These are phyloP conservation scores for Sebastes variabilis DNA, from an alignment of 2,797 vertebrate genomes.

Conservation along the genomic window DNA sequence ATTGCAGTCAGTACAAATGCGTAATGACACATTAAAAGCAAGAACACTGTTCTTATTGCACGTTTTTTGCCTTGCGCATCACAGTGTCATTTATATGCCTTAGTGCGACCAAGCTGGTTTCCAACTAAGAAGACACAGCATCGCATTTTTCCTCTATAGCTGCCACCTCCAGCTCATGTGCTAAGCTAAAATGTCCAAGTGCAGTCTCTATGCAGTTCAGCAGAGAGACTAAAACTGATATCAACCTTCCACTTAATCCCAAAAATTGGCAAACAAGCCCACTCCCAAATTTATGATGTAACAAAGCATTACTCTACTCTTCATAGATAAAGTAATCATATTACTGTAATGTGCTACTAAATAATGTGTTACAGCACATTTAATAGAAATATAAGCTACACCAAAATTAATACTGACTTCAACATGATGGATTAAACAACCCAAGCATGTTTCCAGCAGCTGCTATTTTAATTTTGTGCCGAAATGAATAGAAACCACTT, in stretches of 20 bases:
- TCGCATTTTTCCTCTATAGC: background rate
- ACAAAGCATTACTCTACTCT: background rate
- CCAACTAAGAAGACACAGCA: background rate
- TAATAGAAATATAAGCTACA: background rate
- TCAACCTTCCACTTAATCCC: too few relatives aligned
- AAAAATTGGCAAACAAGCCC: background rate
- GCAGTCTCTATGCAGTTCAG: background rate
- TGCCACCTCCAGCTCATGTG: background rate
- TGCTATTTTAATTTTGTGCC: background rate
- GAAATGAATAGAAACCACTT: background rate
- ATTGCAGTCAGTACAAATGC: too few relatives aligned
- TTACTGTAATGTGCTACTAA: background rate
- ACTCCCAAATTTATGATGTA: background rate
- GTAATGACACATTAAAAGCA: too few relatives aligned
- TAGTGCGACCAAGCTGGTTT: too few relatives aligned
- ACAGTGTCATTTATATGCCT: too few relatives aligned
- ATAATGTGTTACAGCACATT: background rate
- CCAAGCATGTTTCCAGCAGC: background rate
- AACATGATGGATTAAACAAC: background rate
- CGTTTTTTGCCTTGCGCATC: too few relatives aligned
- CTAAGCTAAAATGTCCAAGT: background rate
- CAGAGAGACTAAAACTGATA: background rate
- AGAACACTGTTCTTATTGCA: too few relatives aligned
- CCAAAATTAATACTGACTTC: background rate
- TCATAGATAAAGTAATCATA: background rate